Conservation (phyloP, 2,113 vertebrate genomes). For the Cyphomyrus plagiostoma region DNA sequence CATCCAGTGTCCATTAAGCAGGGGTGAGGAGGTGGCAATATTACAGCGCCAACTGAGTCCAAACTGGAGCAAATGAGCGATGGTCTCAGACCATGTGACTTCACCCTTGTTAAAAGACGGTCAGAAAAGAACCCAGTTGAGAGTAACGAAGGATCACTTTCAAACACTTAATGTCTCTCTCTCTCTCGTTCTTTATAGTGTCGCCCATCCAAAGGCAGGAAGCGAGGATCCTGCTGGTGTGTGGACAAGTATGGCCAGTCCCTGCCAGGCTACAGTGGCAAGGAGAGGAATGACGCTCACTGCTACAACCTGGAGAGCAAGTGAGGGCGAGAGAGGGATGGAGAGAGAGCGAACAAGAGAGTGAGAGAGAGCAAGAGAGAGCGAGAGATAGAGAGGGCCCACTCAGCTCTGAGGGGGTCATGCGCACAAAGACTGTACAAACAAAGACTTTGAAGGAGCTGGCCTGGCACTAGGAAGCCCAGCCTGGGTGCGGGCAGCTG, state of each 20-base stretch:
- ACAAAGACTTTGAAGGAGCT: slow-evolving; percentile 48
- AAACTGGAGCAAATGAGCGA: not conserved
- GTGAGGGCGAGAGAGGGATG: slow-evolving; percentile 49
- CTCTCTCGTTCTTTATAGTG: slow-evolving; percentile 63
- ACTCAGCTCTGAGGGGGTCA: slow-evolving; percentile 33
- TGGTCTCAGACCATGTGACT: not conserved
- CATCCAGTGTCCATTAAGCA: not conserved
- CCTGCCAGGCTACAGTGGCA: slow-evolving; percentile 68
- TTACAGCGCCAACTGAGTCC: not conserved
- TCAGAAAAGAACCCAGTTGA: not conserved
- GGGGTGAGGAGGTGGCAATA: not conserved
- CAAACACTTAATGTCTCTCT: not conserved
- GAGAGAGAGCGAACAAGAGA: slow-evolving; percentile 35
- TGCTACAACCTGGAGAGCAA: slow-evolving; percentile 81
- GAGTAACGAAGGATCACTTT: not conserved
- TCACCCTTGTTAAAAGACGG: not conserved
- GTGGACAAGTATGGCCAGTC: slow-evolving; percentile 93
- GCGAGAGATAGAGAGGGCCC: slow-evolving; percentile 32
- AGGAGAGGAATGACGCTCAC: slow-evolving; percentile 68
- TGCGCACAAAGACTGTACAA: slow-evolving; percentile 46
- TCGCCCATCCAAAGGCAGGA: slow-evolving; percentile 86
- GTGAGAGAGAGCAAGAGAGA: slow-evolving; percentile 23
- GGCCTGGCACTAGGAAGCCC: slow-evolving; percentile 42
- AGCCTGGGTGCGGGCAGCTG: slow-evolving; percentile 28
- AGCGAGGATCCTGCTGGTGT: slow-evolving; percentile 90